phyloP scores from a whole-genome alignment of 2,888 invertebrate genomes.

The Spicauda simplicius region DNA sequence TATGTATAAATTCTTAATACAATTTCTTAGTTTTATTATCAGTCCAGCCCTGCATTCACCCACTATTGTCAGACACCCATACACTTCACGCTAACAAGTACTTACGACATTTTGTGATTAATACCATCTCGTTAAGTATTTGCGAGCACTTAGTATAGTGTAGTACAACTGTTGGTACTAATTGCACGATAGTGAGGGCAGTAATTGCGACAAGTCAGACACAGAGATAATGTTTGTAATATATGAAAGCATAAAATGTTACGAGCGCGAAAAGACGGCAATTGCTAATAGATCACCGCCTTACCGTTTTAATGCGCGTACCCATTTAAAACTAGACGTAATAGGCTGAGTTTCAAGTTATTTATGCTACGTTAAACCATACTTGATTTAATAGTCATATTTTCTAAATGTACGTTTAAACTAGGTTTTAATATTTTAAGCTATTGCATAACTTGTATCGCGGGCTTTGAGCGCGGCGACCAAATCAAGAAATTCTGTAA shows the following conservation, averaged over 20 bases:
- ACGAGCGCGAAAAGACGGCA: not conserved
- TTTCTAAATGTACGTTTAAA: too few relatives aligned
- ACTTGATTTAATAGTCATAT: too few relatives aligned
- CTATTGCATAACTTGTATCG: too few relatives aligned
- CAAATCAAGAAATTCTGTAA: too few relatives aligned
- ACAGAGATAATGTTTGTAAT: conserved; percentile 1
- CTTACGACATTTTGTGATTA: conserved; percentile 6
- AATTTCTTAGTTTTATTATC: not conserved
- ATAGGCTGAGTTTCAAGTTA: too few relatives aligned
- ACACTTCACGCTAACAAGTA: not conserved
- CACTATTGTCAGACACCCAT: not conserved
- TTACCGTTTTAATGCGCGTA: not conserved
- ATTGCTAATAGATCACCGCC: not conserved
- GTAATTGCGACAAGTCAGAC: not conserved
- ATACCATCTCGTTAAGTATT: conserved; percentile 4
- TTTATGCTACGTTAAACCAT: too few relatives aligned
- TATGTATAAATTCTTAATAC: too few relatives aligned
- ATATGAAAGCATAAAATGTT: not conserved
- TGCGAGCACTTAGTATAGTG: conserved; percentile 1
- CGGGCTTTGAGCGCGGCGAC: too few relatives aligned
- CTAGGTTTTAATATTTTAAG: too few relatives aligned
- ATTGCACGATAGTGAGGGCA: too few relatives aligned
- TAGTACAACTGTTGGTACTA: not conserved
- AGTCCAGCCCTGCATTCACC: not conserved
- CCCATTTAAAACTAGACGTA: not conserved